Percentiles rank a stretch among this genome's conserved stretches.
Evolutionary conservation across 1,140 invertebrate genomes (phyloP).

Genomic region (Drosophila novamexicana): DNA sequence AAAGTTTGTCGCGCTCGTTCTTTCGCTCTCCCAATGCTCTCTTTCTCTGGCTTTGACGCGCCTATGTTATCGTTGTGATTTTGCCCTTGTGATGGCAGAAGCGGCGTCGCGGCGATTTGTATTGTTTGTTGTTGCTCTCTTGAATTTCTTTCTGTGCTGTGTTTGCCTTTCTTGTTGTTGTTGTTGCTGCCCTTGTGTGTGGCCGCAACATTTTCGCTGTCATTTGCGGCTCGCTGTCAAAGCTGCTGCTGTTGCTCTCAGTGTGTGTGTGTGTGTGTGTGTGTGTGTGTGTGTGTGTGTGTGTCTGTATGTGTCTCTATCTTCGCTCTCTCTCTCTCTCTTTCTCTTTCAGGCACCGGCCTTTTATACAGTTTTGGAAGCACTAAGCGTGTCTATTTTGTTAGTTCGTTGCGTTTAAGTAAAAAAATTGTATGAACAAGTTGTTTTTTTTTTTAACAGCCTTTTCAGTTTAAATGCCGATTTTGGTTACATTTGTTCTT

Average conservation of each 20-base stretch:
- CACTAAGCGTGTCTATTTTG: conserved; percentile 25
- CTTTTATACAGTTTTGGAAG: conserved; percentile 43
- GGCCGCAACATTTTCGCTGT: conserved; percentile 43
- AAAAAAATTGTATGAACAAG: conserved; percentile 20
- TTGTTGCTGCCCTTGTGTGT: conserved; percentile 30
- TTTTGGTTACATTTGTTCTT: conserved; percentile 46
- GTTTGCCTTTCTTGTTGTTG: conserved; percentile 24
- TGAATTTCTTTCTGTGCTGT: conserved; percentile 5
- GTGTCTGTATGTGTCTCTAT: background rate
- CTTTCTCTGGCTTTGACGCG: conserved; percentile 27
- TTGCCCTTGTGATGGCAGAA: conserved; percentile 42
- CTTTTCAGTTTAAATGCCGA: conserved; percentile 55
- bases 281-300: background rate
- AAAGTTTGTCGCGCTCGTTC: conserved; percentile 11
- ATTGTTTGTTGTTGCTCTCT: conserved; percentile 35
- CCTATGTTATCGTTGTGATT: conserved; percentile 69
- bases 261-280: conserved; percentile 23
- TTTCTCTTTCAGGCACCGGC: conserved; percentile 9
- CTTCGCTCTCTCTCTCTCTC: background rate
- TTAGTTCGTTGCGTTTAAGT: conserved; percentile 29
- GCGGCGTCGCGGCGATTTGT: conserved; percentile 49
- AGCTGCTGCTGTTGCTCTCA: conserved; percentile 24
- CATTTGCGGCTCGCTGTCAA: conserved; percentile 23
- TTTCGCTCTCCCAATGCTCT: conserved; percentile 18
- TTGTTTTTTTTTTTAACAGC: conserved; percentile 36